A percentile compares a stretch with the other conserved stretches of the same genome.
Evolutionary conservation across 2,797 vertebrate species (phyloP).

Genomic region (Gymnoscopelus microlampas): DNA sequence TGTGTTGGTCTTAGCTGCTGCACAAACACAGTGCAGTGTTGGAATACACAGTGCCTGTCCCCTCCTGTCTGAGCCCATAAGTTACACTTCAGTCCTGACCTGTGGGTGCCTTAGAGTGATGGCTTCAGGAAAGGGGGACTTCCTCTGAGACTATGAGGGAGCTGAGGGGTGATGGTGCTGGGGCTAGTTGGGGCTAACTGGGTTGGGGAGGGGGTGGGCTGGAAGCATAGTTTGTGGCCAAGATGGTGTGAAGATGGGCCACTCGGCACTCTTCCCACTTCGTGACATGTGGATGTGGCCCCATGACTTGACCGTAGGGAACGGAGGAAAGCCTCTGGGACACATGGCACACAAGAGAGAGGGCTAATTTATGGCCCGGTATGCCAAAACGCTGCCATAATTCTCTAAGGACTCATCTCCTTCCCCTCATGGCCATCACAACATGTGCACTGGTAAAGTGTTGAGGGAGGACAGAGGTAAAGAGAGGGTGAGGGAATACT

Average conservation of each 20-base stretch:
- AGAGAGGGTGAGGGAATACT: neutral
- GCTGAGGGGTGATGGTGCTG: constrained; percentile 34
- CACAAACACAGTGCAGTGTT: constrained; percentile 56
- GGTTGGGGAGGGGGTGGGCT: constrained; percentile 1
- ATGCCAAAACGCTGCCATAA: constrained; percentile 27
- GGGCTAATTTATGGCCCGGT: constrained; percentile 50
- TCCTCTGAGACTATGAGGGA: constrained; percentile 63
- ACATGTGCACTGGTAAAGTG: constrained; percentile 32
- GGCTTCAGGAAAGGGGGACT: constrained; percentile 76
- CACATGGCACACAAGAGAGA: constrained; percentile 20
- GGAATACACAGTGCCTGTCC: constrained; percentile 34
- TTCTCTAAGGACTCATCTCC: constrained; percentile 30
- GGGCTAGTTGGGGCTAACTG: constrained; percentile 7
- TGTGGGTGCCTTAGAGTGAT: constrained; percentile 62
- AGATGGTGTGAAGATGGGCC: constrained; percentile 26
- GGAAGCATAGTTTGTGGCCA: constrained; percentile 67
- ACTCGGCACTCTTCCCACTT: constrained; percentile 41
- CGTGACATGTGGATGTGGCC: constrained; percentile 47
- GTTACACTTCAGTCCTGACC: constrained; percentile 70
- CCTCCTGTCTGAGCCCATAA: constrained; percentile 57
- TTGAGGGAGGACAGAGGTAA: constrained; percentile 20
- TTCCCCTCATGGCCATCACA: constrained; percentile 48
- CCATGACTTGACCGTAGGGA: constrained; percentile 22
- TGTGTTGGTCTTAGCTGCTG: constrained; percentile 67
- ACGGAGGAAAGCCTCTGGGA: constrained; percentile 21